Base-by-base conservation (phyloP, 2,113 vertebrate species). In the Casuarius casuarius region DNA sequence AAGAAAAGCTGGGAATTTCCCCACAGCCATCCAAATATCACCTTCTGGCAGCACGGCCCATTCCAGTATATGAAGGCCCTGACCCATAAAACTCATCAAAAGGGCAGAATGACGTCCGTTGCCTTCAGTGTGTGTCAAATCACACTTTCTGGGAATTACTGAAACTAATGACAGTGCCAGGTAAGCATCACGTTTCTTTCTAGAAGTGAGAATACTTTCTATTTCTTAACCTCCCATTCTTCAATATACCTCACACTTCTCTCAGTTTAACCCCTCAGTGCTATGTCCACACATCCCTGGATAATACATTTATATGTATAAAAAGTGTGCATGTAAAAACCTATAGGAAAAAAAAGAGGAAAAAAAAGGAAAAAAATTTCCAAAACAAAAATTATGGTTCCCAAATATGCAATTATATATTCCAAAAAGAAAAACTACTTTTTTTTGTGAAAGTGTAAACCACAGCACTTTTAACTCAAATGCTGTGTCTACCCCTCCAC, bases 321-420 rank as follows among this genome's bases (percentile, higher is more conserved):
- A 49, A 38, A 52, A 72, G 1, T 13, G 0, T 11, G 13, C 1
- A 2, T 8, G 12, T 20, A 28, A 28, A 28, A 10, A 20, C 29
- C 31, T 12, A 10, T 1, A 9, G 19, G 29, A 38, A 17, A 3
- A 4, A 26, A 38, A 38, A 38, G 38, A 9, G 19, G 29, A 38
- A 17, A 3, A 4, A 26, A 38, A 38, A 38, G 38, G n/a, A 31
- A 42, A 31, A 12, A 11, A 9, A 66, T 52, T 19, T 35, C 28
- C 70, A 38, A 51, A 46, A 54, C 26, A 61, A 21, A 51, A 7
- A 33, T 2, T 2, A 7, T 15, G 5, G 14, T 21, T 72, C 29
- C 42, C 29, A 72, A 56, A 71, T 4, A 21, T 4, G 8, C 66
- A 54, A 17, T 17, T 25, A 3, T 12, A 10, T 46, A 23, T 25